These are phyloP conservation scores for Drosophila multiciliata DNA, from an alignment of 2,888 invertebrate species.

Conservation along the genomic window DNA sequence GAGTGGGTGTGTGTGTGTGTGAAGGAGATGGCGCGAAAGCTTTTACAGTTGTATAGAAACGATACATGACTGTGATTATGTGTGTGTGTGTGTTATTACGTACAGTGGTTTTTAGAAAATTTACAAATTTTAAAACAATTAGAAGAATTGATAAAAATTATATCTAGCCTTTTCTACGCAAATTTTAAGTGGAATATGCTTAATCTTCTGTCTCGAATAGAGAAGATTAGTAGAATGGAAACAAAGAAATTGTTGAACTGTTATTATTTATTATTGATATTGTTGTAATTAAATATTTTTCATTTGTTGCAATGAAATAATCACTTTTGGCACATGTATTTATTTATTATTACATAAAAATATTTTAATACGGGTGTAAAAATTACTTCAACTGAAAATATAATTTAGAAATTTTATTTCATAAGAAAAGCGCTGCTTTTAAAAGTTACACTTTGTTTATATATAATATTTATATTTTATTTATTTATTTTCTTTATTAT, in stretches of 20 bases:
- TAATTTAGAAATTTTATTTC: background rate
- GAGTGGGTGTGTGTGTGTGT: constrained; percentile 32
- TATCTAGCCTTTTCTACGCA: background rate
- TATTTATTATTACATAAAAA: background rate
- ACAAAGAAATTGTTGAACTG: background rate
- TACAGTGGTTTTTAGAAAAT: constrained; percentile 6
- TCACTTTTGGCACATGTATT: background rate
- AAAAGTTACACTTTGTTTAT: background rate
- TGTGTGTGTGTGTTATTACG: constrained; percentile 5
- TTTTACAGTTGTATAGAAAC: constrained; percentile 41
- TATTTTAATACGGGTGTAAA: background rate
- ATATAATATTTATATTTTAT: too few species aligned
- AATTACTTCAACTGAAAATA: background rate
- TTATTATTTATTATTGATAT: background rate
- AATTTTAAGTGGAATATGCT: background rate
- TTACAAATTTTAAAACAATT: background rate
- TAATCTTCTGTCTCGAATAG: background rate
- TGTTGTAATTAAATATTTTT: background rate
- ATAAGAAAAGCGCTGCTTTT: background rate
- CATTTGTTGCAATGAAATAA: background rate
- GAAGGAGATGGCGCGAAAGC: constrained; percentile 68
- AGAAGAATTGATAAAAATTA: background rate
- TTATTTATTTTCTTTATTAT: too few species aligned
- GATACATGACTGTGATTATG: constrained; percentile 20
- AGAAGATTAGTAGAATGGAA: background rate